Evolutionary conservation across 2,797 vertebrate genomes (phyloP), one percentile per base, ranked within the genome.

Genomic region (Argyrosomus regius): DNA sequence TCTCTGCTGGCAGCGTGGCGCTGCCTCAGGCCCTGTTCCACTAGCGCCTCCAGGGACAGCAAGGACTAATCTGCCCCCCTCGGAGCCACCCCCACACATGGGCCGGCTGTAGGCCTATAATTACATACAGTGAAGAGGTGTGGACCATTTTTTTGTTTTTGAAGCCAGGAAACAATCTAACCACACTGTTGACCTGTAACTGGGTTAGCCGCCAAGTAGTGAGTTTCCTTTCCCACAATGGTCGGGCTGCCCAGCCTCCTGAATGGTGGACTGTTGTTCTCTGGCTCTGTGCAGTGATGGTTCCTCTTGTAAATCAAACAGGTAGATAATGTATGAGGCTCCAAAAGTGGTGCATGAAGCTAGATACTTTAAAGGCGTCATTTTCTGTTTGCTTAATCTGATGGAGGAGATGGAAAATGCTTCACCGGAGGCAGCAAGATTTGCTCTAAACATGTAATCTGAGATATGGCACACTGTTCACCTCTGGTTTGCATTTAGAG

Each of bases 211-310:
- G 81, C 85, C 83, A 85, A 88, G 72, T 53, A 76, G 69, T 70
- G 73, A 80, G 49, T 87, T 91, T 88, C 83, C 83, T 89, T 84
- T 80, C 84, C 83, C 86, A 81, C 80, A 87, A n/a, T 39, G 53
- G 70, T 61, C 11, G 60, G 77, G 72, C 76, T 77, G 76, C 71
- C 52, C 28, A 16, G 69, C 63, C 49, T 50, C 26, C 45, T 46
- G 43, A 82, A 45, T 74, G 57, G 63, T 60, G 50, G 52, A 67
- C 68, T 73, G 70, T 52, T 67, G 77, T 52, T 74, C 56, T 72
- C 35, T 70, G 58, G 50, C 54, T 75, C 65, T 20, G 35, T 50
- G 64, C 71, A 41, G 5, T n/a, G 28, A 22, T 20, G 41, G 45
- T 49, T 67, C 24, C 53, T 72, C 41, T 41, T 24, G 43, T 77